Percentiles rank a stretch among this genome's conserved stretches.
phyloP scores from a whole-genome alignment of 2,797 vertebrate species.

The Babyrousa celebensis region DNA sequence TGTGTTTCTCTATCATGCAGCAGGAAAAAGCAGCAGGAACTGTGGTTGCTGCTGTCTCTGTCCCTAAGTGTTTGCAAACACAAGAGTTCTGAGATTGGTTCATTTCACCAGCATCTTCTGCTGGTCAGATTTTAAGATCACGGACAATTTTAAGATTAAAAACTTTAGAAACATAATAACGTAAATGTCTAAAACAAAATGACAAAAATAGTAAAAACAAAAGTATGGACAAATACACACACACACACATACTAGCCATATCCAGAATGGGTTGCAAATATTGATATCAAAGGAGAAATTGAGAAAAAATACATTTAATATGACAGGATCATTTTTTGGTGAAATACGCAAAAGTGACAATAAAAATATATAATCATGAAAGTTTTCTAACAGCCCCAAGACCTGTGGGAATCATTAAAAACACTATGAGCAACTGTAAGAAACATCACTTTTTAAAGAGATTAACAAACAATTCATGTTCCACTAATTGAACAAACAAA shows the following conservation, averaged over 20 bases:
- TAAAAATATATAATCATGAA: neutral
- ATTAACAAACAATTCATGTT: neutral
- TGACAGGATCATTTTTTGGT: neutral
- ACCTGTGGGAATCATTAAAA: conserved; percentile 23
- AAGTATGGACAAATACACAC: neutral
- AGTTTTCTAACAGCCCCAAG: neutral
- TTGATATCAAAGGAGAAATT: conserved; percentile 2
- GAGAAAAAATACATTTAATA: conserved; percentile 2
- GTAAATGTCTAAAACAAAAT: conserved; percentile 11
- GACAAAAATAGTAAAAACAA: conserved; percentile 22
- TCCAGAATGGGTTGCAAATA: neutral
- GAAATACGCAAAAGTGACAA: neutral
- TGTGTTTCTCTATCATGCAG: conserved; percentile 64
- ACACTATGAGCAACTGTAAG: neutral
- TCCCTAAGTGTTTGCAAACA: conserved; percentile 75
- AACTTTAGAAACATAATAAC: conserved; percentile 19
- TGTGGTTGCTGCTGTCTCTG: conserved; percentile 78
- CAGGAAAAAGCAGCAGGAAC: conserved; percentile 56
- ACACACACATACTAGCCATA: neutral
- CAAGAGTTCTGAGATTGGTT: conserved; percentile 78
- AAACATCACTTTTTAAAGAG: neutral
- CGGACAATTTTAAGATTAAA: neutral
- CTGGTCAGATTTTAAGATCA: conserved; percentile 66
- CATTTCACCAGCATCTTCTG: conserved; percentile 1
- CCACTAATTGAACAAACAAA: neutral